These are phyloP conservation scores for Thalassophryne amazonica DNA, from an alignment of 2,797 vertebrate species.

Conservation along the genomic window DNA sequence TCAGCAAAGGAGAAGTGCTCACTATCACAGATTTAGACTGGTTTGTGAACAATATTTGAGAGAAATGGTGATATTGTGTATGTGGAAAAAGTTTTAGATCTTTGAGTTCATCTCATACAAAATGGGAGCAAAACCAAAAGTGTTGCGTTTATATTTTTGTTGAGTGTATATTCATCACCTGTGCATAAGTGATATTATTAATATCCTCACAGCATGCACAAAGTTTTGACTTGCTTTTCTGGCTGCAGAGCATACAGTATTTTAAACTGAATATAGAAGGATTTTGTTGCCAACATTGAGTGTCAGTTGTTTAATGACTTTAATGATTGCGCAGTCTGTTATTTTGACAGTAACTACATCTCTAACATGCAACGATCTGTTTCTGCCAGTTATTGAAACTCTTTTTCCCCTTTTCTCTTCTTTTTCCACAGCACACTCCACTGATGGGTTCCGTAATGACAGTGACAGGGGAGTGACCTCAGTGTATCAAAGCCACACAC, in stretches of 20 bases:
- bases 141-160: too few species aligned
- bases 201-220: conserved; percentile 3
- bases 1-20: too few species aligned
- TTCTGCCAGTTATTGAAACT: conserved; percentile 57
- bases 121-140: too few species aligned
- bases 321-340: conserved; percentile 54
- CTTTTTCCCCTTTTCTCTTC: conserved; percentile 48
- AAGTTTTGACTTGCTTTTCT: background rate
- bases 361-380: conserved; percentile 34
- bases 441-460: conserved; percentile 74
- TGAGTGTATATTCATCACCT: too few species aligned
- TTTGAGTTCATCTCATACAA: too few species aligned
- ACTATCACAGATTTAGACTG: too few species aligned
- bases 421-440: conserved; percentile 63
- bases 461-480: conserved; percentile 71
- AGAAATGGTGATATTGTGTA: too few species aligned
- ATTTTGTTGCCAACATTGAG: conserved; percentile 17
- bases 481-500: conserved; percentile 29
- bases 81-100: too few species aligned
- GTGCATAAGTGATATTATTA: conserved; percentile 8
- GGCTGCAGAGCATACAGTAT: background rate
- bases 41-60: too few species aligned
- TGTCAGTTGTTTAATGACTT: too few species aligned
- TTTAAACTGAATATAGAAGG: background rate
- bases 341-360: conserved; percentile 59